Percentiles rank a stretch among this genome's conserved stretches.
These are phyloP conservation scores for Pterois miles DNA, from an alignment of 2,797 vertebrate genomes.

Conservation along the genomic window DNA sequence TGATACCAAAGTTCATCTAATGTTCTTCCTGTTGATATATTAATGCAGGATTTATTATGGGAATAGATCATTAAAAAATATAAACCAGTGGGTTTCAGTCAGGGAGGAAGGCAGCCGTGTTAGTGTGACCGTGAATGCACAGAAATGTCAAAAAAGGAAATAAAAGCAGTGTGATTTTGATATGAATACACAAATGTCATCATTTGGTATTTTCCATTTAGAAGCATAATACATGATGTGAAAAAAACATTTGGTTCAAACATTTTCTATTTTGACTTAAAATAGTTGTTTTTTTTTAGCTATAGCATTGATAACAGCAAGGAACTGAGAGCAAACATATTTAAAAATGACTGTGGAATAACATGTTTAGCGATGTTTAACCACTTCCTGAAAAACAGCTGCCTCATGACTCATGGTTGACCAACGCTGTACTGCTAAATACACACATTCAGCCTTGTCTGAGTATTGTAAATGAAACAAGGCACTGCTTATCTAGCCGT, in stretches of 20 bases:
- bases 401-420: not conserved
- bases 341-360: not conserved
- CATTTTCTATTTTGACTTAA: not conserved
- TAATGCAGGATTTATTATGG: not conserved
- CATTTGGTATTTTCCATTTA: not conserved
- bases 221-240: not conserved
- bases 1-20: not conserved
- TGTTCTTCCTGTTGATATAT: not conserved
- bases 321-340: not conserved
- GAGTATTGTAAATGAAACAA: not conserved
- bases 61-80: not conserved
- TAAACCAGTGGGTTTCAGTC: not conserved
- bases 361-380: not conserved
- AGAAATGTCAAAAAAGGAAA: not conserved
- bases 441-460: not conserved
- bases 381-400: constrained; percentile 49
- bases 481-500: not conserved
- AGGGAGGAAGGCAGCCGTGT: not conserved
- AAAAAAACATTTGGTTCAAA: not conserved
- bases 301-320: not conserved
- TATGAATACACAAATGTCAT: not conserved
- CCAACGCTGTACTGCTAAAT: not conserved
- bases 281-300: not conserved
- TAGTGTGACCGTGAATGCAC: not conserved
- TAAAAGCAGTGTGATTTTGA: not conserved